Evolutionary conservation across 1,140 invertebrate genomes (phyloP).

Genomic region (Macrotrachela quadricornifera): DNA sequence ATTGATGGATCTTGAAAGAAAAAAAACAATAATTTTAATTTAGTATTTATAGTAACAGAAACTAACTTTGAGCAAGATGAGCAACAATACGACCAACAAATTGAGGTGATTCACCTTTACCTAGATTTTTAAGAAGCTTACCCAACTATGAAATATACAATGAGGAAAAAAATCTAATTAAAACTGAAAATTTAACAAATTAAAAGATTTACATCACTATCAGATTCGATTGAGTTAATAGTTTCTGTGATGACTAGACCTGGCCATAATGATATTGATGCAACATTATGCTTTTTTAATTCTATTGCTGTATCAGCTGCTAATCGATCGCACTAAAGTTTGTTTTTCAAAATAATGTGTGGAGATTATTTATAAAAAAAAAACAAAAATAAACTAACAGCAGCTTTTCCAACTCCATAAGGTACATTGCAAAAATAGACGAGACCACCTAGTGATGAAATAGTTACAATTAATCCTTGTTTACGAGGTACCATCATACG

Average conservation of each 20-base stretch:
- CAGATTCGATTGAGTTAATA: background rate
- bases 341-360: background rate
- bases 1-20: constrained; percentile 13
- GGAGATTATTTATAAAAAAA: constrained; percentile 10
- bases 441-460: constrained; percentile 31
- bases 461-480: constrained; percentile 30
- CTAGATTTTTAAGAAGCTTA: background rate
- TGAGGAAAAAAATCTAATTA: background rate
- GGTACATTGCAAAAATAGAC: constrained; percentile 28
- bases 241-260: constrained; percentile 29
- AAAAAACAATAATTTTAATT: too few relatives aligned
- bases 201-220: too few relatives aligned
- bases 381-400: too few relatives aligned
- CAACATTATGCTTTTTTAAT: constrained; percentile 24
- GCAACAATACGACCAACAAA: constrained; percentile 5
- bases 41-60: background rate
- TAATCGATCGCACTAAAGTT: constrained; percentile 25
- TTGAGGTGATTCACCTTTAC: background rate
- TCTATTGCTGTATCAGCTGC: constrained; percentile 29
- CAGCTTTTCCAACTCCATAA: constrained; percentile 31
- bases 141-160: background rate
- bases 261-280: constrained; percentile 31
- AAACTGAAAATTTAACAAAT: too few relatives aligned
- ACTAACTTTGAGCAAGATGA: background rate
- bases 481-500: constrained; percentile 26